Base-by-base conservation (phyloP, 2,888 invertebrate species). In the Conistra vaccinii region DNA sequence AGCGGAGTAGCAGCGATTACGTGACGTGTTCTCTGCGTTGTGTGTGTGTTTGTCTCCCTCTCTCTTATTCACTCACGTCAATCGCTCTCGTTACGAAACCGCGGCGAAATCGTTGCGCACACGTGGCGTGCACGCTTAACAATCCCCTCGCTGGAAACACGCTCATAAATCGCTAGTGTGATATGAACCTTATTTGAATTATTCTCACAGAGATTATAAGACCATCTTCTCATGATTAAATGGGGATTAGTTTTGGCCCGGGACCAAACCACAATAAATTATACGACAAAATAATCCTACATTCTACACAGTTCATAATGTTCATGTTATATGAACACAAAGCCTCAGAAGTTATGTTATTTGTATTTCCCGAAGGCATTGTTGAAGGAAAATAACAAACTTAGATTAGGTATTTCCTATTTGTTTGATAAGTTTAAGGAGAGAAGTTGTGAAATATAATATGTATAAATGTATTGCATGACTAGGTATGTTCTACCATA, bases 301-400 rank as follows among this genome's bases (percentile, higher is more conserved):
- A 72, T 60, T 74, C 75, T 60, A 20, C 26, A 26, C 65, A 62
- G 26, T 72, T 73, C 71, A 69, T 60, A 62, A 84, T 75, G 48
- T 71, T 55, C 55, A n/a, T 69, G 32, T 80, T 69, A 58, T 58
- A 68, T 70, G 57, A 35, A 69, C 55, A 57, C 35, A 57, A 63
- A 67, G 55, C 42, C 39, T 20, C 14, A 32, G 20, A 23, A 70
- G 53, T 61, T 65, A 69, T 61, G 62, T 53, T 73, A 51, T 63
- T 72, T 60, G n/a, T 55, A 55, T 63, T 60, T 55, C 69, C 48
- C 65, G 53, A 61, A 79, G 77, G 71, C 72, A 69, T 77, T 75
- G 63, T 57, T 51, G 32, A 48, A 73, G 23, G 26, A 48, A 62
- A 73, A 72, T 77, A 75, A 84, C 57, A 58, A 84, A 79, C 69